phyloP scores from a whole-genome alignment of 2,888 invertebrate species.

The Timema cristinae region DNA sequence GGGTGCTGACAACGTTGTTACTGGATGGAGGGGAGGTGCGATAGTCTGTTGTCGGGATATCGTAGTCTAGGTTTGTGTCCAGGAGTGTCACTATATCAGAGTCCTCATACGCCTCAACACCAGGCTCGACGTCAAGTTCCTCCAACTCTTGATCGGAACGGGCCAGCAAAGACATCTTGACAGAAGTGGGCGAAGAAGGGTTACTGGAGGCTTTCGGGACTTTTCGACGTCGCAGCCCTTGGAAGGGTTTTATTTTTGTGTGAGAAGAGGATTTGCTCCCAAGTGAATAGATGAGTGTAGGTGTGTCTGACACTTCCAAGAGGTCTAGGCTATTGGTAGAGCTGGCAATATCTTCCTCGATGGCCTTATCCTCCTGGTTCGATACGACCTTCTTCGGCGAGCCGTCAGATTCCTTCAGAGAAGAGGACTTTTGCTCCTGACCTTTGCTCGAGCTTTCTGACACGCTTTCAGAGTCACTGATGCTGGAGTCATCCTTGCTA shows the following conservation, averaged over 20 bases:
- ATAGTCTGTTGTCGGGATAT: conserved; percentile 26
- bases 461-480: conserved; percentile 60
- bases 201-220: background rate
- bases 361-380: conserved; percentile 11
- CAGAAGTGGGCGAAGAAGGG: background rate
- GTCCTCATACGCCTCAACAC: conserved; percentile 52
- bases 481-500: conserved; percentile 54
- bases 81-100: background rate
- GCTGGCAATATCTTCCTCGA: conserved; percentile 3
- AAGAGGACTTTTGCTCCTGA: background rate
- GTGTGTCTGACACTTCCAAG: conserved; percentile 11
- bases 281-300: background rate
- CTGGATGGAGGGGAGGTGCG: conserved; percentile 14
- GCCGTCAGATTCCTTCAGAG: background rate
- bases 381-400: conserved; percentile 18
- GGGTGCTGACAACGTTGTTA: background rate
- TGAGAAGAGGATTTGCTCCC: background rate
- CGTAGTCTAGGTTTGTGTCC: background rate
- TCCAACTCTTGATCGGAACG: background rate
- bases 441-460: conserved; percentile 24
- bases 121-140: conserved; percentile 51
- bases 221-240: background rate
- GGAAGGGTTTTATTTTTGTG: background rate
- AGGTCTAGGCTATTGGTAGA: conserved; percentile 3
- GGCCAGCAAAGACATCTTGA: conserved; percentile 5